Evolutionary conservation across 2,113 vertebrate species (phyloP).

Genomic region (Cyanoderma ruficeps): DNA sequence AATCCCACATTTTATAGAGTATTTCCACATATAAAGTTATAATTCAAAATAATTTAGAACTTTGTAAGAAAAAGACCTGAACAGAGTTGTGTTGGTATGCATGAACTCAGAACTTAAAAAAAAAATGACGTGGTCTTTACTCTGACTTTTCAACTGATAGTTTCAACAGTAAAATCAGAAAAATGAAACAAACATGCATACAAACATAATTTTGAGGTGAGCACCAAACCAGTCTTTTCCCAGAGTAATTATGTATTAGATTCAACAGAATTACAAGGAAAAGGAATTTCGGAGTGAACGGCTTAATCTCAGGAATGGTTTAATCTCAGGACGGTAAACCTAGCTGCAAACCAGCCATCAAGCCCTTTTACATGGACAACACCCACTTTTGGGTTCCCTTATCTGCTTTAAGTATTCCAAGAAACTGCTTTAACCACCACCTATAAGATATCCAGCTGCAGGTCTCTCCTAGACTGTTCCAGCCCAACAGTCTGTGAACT

Average conservation of each 20-base stretch:
- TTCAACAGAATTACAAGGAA: not conserved
- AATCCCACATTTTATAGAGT: not conserved
- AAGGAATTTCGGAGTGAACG: not conserved
- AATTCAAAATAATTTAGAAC: not conserved
- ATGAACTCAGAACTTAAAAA: not conserved
- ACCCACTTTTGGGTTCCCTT: not conserved
- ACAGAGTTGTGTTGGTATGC: not conserved
- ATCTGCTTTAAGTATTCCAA: not conserved
- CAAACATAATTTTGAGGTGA: not conserved
- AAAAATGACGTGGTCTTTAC: accelerated
- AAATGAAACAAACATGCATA: not conserved
- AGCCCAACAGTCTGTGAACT: not conserved
- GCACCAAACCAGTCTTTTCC: not conserved
- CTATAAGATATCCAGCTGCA: not conserved
- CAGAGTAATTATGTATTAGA: not conserved
- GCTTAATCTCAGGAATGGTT: not conserved
- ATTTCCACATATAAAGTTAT: not conserved
- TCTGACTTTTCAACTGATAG: not conserved
- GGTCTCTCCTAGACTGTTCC: not conserved
- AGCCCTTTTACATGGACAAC: not conserved
- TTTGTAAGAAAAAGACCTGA: not conserved
- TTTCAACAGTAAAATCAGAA: not conserved
- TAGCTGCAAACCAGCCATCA: not conserved
- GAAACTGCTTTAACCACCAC: not conserved
- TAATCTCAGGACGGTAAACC: not conserved